Evolutionary conservation across 2,888 invertebrate genomes (phyloP).

Genomic region (Calameuta idolon): DNA sequence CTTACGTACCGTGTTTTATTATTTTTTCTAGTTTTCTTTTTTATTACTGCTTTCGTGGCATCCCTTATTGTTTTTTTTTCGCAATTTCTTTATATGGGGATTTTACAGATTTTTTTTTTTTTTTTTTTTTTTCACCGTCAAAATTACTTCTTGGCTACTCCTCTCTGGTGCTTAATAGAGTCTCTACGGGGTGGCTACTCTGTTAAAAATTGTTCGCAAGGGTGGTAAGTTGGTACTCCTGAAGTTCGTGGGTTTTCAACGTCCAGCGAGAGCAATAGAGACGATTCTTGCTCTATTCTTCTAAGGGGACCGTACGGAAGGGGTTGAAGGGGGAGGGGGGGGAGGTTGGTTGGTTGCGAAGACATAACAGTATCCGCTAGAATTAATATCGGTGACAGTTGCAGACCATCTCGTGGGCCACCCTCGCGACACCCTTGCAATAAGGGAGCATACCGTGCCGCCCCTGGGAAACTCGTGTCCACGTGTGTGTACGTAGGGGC

Average conservation of each 20-base stretch:
- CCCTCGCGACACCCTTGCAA: constrained; percentile 31
- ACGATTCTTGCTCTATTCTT: neutral
- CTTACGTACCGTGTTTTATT: neutral
- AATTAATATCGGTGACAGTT: constrained; percentile 42
- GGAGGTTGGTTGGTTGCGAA: neutral
- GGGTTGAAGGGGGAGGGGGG: neutral
- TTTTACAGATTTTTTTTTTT: neutral
- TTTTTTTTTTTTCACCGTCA: neutral
- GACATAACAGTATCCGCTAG: constrained; percentile 17
- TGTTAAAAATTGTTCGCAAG: too few relatives aligned
- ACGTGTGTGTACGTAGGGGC: constrained; percentile 9
- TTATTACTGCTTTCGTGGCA: neutral
- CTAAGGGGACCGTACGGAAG: neutral
- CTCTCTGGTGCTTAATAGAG: neutral
- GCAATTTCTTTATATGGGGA: neutral
- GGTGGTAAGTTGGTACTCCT: neutral
- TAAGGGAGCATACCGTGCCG: constrained; percentile 35
- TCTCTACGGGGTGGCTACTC: neutral
- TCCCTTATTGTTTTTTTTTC: neutral
- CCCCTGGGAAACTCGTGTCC: constrained; percentile 15
- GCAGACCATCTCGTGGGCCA: constrained; percentile 23
- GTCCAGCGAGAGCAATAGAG: neutral
- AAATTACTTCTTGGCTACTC: neutral
- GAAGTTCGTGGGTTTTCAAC: neutral
- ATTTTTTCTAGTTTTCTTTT: neutral